Evolutionary conservation across 2,888 invertebrate genomes (phyloP), one percentile per base, ranked within the genome.

Genomic region (Hirudinaria manillensis): DNA sequence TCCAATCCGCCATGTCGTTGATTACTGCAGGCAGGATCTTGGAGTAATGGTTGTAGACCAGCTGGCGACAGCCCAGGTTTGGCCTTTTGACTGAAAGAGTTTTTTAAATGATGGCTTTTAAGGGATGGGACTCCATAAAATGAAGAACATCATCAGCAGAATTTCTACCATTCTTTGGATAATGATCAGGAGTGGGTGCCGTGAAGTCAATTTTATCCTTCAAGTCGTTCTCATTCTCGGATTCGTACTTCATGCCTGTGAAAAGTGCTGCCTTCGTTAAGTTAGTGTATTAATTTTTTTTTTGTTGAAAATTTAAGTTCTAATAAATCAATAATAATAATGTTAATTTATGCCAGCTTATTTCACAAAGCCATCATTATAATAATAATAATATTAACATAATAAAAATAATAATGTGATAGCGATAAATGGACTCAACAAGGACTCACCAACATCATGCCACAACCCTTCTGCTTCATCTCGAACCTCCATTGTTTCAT

Each of bases 211-310:
- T 85, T 84, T 90, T 90, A 83, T 93, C 92, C 82, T 93, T 93
- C 0, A 94, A 85, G 77, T 95, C 93, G 67, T 90, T 89, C 81
- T 94, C 91, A 85, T 96, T 96, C 84, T 96, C 96, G 65, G 89
- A 87, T 84, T 91, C 89, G 85, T 91, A 96, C 79, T 91, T 90
- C 56, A 89, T 83, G 0, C 96, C 96, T 78, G 90, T 7, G 3
- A 55, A 2, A 45, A n/a, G n/a, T 38, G 3, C 3, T 38, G 38
- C 3, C 10, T 38, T 6, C 10, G 10, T 3, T 38, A 13, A 13
- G 27, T 19, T 13, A 29, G 61, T 45, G 45, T 45, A 45, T 16
- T 45, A 16, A 45, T 45, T 3, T 10, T 36, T 6, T 10, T 36
- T 10, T 6, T 3, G 4, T 10, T 36, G 4, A 36, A 45, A n/a